Evolutionary conservation across 1,140 invertebrate species (phyloP), one percentile per base, ranked within the genome.

Genomic region (Asbolus verrucosus): DNA sequence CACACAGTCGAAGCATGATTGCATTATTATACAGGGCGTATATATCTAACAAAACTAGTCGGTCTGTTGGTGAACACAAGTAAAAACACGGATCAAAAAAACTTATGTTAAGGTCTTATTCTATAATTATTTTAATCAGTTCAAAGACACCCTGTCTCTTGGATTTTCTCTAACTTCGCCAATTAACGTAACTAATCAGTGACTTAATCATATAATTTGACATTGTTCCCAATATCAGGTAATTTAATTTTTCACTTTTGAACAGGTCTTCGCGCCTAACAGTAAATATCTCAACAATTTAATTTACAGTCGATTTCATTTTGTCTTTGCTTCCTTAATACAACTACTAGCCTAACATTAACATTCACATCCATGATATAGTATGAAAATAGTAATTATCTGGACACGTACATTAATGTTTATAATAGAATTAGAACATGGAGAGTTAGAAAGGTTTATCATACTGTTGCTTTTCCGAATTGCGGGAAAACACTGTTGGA

Each of bases 71-170:
- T 54, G 46, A 21, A 54, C 46, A 54, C n/a, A 54, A 27, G n/a
- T 54, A 54, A 54, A 38, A 63, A 63, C 21, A 14, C 39, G 61
- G 36, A 30, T 43, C 19, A 46, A 66, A 43, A 46, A 46, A 27
- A 54, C 4, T 21, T 4, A 27, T 8, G 1, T 30, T 21, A 54
- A 46, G 24, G 13, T 46, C 63, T 66, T 66, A 63, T n/a, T 39
- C 61, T 63, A 63, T 24, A n/a, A 43, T 41, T 63, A 66, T 46
- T 66, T 62, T 38, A 43, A 59, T 67, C 66, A 67, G 66, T 67
- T 67, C 66, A 31, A 59, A 67, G 66, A 67, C 66, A 67, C 66
- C 66, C 66, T 67, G 66, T 67, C 66, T 67, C 54, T 39, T 60
- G 21, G 46, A 24, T 54, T 43, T 50, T 54, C 46, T 24, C 16